phyloP scores from a whole-genome alignment of 2,797 vertebrate species.

The Nasua narica region DNA sequence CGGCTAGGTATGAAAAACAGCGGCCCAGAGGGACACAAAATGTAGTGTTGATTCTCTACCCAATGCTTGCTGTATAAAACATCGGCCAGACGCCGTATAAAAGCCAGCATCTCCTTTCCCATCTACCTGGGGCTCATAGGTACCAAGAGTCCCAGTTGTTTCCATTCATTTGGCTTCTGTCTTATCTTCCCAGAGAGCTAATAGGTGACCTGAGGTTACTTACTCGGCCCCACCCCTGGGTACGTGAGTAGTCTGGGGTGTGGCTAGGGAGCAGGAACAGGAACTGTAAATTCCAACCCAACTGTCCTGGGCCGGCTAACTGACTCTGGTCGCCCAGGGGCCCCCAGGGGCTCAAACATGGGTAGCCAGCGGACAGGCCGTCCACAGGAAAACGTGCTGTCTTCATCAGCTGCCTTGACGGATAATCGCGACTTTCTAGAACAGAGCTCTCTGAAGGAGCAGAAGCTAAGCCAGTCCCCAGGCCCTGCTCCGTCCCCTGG shows the following conservation, averaged over 20 bases:
- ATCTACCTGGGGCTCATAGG: not conserved
- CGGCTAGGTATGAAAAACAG: not conserved
- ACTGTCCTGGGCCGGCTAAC: fast-evolving
- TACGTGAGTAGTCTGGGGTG: not conserved
- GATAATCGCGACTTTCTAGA: not conserved
- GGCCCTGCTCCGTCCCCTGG: not conserved
- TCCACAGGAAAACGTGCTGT: fast-evolving
- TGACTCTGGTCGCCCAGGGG: not conserved
- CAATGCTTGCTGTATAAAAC: not conserved
- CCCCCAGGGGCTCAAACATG: not conserved
- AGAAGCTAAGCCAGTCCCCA: not conserved
- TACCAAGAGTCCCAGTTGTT: not conserved
- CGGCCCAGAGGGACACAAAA: not conserved
- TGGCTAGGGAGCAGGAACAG: not conserved
- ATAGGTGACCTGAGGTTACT: not conserved
- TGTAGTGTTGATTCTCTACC: not conserved
- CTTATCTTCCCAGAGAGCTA: not conserved
- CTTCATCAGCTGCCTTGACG: not conserved
- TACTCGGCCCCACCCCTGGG: not conserved
- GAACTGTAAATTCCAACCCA: not conserved
- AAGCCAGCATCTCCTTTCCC: not conserved
- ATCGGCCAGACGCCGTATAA: not conserved
- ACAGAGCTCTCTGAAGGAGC: not conserved
- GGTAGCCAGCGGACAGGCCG: fast-evolving
- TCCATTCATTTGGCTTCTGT: not conserved